Percentiles rank a stretch among this genome's conserved stretches.
These are phyloP conservation scores for Etia nguti DNA, from an alignment of 2,113 vertebrate genomes.

Conservation along the genomic window DNA sequence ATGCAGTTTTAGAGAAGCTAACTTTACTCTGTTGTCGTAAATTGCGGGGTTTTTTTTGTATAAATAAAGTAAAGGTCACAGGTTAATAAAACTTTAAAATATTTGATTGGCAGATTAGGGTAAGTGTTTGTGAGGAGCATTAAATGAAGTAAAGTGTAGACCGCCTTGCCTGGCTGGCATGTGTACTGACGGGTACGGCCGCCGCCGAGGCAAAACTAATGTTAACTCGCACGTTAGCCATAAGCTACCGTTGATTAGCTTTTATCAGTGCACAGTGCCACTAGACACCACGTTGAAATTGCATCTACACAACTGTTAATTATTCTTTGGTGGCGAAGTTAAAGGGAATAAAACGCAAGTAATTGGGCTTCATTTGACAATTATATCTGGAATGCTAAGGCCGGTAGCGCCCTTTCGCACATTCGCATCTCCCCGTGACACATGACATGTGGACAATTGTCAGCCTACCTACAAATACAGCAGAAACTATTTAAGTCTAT, in stretches of 20 bases:
- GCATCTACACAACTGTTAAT: background rate
- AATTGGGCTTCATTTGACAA: background rate
- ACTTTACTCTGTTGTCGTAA: background rate
- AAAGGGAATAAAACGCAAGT: background rate
- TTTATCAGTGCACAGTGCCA: background rate
- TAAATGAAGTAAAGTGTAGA: background rate
- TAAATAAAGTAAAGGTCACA: background rate
- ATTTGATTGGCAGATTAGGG: background rate
- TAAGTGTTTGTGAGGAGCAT: background rate
- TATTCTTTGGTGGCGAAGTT: background rate
- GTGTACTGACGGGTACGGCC: conserved; percentile 24
- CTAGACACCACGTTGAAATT: background rate
- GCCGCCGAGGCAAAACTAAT: background rate
- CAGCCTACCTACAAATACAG: background rate
- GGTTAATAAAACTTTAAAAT: background rate
- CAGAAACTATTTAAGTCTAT: background rate
- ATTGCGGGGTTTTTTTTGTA: background rate
- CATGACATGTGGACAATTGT: conserved; percentile 31
- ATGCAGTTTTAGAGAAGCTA: background rate
- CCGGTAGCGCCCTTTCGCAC: background rate
- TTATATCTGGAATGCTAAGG: background rate
- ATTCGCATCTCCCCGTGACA: background rate
- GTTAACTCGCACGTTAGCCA: conserved; percentile 10
- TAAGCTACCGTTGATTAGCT: background rate
- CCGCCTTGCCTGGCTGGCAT: conserved; percentile 31